Evolutionary conservation across 1,140 invertebrate genomes (phyloP).

Genomic region (Mya arenaria): DNA sequence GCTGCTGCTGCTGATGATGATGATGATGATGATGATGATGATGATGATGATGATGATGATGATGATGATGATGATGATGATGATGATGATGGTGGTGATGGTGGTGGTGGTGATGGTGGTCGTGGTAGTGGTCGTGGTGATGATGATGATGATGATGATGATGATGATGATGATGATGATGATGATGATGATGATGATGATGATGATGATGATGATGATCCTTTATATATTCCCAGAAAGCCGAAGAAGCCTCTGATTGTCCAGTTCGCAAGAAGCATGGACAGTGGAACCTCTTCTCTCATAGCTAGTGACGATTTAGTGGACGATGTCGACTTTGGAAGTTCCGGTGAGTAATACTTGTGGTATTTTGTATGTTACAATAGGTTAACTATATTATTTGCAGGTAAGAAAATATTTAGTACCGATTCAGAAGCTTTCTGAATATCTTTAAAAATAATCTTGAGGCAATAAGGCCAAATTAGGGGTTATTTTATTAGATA

Average conservation of each 20-base stretch:
- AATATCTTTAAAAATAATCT: too few relatives aligned
- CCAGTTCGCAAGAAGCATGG: not conserved
- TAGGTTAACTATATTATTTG: too few relatives aligned
- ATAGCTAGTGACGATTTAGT: not conserved
- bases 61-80: constrained; percentile 20
- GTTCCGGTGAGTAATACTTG: not conserved
- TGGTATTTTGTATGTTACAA: too few relatives aligned
- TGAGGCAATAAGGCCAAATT: too few relatives aligned
- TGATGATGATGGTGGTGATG: constrained; percentile 33
- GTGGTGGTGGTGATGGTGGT: too few relatives aligned
- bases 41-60: constrained; percentile 16
- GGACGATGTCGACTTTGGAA: not conserved
- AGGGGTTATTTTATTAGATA: too few relatives aligned
- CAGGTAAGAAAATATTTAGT: too few relatives aligned
- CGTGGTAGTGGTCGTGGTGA: not conserved
- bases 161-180: not conserved
- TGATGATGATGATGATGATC: constrained; percentile 33
- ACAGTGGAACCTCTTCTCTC: not conserved
- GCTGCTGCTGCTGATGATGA: too few relatives aligned
- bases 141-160: not conserved
- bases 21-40: constrained; percentile 9
- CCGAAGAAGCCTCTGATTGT: not conserved
- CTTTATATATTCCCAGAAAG: too few relatives aligned
- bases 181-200: constrained; percentile 8
- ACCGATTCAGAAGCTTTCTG: too few relatives aligned